phyloP scores from a whole-genome alignment of 2,888 invertebrate species.

The Hydraecia micacea region DNA sequence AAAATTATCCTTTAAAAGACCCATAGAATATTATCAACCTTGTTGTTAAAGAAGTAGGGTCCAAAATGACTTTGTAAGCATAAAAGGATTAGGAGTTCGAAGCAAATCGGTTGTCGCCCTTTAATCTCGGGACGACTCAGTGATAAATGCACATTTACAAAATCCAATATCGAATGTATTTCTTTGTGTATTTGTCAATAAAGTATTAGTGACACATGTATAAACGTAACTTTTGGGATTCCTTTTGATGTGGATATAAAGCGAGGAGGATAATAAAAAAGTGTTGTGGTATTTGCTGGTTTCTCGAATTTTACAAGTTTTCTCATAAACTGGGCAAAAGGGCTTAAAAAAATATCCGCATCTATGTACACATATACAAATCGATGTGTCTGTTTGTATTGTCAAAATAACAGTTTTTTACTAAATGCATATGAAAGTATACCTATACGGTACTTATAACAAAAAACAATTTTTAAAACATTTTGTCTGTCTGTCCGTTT shows the following conservation, averaged over 20 bases:
- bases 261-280: not conserved
- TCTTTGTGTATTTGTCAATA: conserved; percentile 44
- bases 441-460: no score
- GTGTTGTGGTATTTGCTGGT: not conserved
- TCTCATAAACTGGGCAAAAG: no score
- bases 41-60: conserved; percentile 10
- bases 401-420: no score
- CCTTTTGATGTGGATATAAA: conserved; percentile 28
- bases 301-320: not conserved
- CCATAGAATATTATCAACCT: conserved; percentile 17
- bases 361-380: no score
- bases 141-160: conserved; percentile 42
- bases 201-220: conserved; percentile 2
- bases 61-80: not conserved
- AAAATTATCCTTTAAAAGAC: conserved; percentile 51
- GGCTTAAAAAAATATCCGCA: no score
- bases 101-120: conserved; percentile 46
- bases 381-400: no score
- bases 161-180: conserved; percentile 40
- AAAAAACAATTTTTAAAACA: no score
- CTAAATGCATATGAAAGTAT: no score
- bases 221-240: conserved; percentile 1
- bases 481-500: no score
- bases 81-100: conserved; percentile 29
- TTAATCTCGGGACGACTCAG: conserved; percentile 50